Conservation (phyloP, 1,140 invertebrate genomes). For the Neuroterus valhalla region DNA sequence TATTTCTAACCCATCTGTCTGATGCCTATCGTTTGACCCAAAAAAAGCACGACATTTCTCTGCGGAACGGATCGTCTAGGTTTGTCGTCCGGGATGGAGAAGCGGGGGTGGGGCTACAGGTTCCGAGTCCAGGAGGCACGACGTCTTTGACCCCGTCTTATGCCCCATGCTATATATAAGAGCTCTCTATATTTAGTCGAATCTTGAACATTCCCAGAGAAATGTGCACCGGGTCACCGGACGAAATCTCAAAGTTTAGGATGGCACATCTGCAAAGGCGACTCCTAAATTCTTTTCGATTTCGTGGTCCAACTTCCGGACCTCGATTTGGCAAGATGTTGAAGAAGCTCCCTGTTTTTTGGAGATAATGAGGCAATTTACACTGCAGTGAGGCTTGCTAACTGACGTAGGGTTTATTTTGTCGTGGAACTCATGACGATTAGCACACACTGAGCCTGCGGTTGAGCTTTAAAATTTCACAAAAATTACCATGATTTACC, state of each 20-base stretch:
- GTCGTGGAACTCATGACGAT: no score
- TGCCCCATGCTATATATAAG: background rate
- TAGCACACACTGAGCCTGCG: no score
- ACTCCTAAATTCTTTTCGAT: background rate
- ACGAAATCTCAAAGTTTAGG: background rate
- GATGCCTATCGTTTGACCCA: background rate
- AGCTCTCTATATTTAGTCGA: conserved; percentile 11
- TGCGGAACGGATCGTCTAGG: background rate
- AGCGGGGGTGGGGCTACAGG: background rate
- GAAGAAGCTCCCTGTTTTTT: no score
- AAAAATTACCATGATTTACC: no score
- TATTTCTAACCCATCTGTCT: background rate
- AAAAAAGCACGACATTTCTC: background rate
- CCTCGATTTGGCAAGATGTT: background rate
- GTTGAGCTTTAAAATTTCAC: no score
- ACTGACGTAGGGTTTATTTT: no score
- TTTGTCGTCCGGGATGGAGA: background rate
- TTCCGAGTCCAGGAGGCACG: conserved; percentile 15
- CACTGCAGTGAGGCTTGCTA: no score
- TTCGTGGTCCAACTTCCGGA: background rate
- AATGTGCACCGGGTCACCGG: conserved; percentile 28
- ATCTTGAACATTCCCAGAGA: conserved; percentile 17
- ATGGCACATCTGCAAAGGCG: background rate
- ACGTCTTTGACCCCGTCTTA: background rate
- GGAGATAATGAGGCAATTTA: no score